phyloP scores from a whole-genome alignment of 1,140 invertebrate species.

The Metopolophium dirhodum region DNA sequence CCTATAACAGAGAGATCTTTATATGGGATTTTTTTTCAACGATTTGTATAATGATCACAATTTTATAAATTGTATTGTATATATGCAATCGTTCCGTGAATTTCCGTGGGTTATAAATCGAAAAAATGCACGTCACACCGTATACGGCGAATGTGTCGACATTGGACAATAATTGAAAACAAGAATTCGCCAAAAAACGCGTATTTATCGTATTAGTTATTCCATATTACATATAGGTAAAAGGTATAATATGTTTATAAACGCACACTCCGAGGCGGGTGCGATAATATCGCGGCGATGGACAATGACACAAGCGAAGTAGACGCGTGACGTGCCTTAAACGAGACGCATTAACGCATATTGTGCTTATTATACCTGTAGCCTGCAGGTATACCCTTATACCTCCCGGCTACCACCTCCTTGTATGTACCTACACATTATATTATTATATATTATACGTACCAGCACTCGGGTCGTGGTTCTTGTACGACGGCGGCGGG shows the following conservation, averaged over 20 bases:
- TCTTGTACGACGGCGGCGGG: not conserved
- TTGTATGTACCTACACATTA: not conserved
- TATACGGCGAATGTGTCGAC: too few relatives aligned
- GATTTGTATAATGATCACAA: not conserved
- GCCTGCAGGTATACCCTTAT: not conserved
- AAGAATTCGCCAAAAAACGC: not conserved
- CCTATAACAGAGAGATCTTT: not conserved
- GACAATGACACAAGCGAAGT: not conserved
- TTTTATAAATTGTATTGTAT: not conserved
- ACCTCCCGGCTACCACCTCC: not conserved
- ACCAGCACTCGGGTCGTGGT: not conserved
- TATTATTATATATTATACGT: not conserved
- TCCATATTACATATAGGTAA: not conserved
- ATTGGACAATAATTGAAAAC: not conserved
- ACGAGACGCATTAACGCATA: constrained; percentile 17
- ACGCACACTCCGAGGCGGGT: not conserved
- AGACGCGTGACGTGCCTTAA: constrained; percentile 22
- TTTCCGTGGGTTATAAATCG: too few relatives aligned
- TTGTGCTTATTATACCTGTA: not conserved
- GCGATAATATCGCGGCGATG: not conserved
- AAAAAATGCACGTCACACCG: too few relatives aligned
- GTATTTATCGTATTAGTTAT: not conserved
- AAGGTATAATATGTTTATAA: not conserved
- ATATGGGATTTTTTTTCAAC: not conserved
- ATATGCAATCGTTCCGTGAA: not conserved